Conservation (phyloP, 2,113 vertebrate species). For the Mixornis gularis region DNA sequence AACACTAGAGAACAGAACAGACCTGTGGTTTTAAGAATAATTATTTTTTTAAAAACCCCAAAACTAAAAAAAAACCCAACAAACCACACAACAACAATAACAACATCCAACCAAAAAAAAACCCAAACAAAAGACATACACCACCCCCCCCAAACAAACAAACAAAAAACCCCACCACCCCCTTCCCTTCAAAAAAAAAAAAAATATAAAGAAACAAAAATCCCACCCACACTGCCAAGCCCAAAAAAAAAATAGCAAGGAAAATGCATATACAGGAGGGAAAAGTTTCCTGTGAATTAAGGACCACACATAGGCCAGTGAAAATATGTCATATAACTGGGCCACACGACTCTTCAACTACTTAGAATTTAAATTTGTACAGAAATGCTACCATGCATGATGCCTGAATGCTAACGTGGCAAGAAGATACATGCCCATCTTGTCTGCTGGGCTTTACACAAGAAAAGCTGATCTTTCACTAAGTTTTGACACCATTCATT, state of each 20-base stretch:
- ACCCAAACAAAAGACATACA: neutral
- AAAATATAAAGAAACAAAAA: too few species aligned
- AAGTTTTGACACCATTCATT: neutral
- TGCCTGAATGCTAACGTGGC: neutral
- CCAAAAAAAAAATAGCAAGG: neutral
- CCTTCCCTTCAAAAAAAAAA: too few species aligned
- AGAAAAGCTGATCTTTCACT: neutral
- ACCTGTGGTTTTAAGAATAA: neutral
- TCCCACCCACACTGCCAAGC: rapidly evolving
- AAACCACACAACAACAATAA: neutral
- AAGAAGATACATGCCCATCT: neutral
- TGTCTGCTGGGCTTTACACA: neutral
- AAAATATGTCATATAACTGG: neutral
- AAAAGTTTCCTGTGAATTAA: neutral
- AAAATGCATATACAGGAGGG: neutral
- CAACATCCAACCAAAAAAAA: too few species aligned
- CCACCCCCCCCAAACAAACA: neutral
- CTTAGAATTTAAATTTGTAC: neutral
- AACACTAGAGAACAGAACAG: neutral
- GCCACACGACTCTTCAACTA: neutral
- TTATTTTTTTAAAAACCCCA: rapidly evolving
- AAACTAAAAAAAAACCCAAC: neutral
- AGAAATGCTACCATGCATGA: neutral
- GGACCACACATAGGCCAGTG: neutral
- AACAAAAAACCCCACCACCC: too few species aligned